Percentiles rank a stretch among this genome's conserved stretches.
Conservation (phyloP, 92 coral and sea anemone species). For the Umimayanthus chanpuru region DNA sequence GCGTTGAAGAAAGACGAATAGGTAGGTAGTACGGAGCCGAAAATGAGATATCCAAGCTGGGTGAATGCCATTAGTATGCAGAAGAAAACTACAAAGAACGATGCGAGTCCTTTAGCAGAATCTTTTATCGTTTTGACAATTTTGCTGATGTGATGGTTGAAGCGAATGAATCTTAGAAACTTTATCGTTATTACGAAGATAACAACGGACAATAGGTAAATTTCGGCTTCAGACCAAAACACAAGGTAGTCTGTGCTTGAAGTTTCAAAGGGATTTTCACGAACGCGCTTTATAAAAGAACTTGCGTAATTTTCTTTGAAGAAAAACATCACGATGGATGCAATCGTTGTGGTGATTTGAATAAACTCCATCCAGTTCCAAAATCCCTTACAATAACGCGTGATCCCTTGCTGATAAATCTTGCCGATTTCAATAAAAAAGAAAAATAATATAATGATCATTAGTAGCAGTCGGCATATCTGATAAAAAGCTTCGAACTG, state of each 20-base stretch:
- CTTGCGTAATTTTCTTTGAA: slow-evolving; percentile 76
- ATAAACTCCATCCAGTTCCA: slow-evolving; percentile 89
- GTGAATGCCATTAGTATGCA: slow-evolving; percentile 72
- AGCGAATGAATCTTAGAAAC: slow-evolving; percentile 72
- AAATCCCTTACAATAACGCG: slow-evolving; percentile 55
- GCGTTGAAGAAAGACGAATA: slow-evolving; percentile 77
- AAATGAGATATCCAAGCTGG: slow-evolving; percentile 77
- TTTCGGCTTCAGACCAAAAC: slow-evolving; percentile 74
- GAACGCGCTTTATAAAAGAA: slow-evolving; percentile 67
- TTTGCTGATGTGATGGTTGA: slow-evolving; percentile 70
- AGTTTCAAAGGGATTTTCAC: slow-evolving; percentile 80
- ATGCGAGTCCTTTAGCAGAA: slow-evolving; percentile 66
- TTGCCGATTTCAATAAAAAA: slow-evolving; percentile 80
- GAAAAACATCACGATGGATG: slow-evolving; percentile 79
- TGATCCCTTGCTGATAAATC: slow-evolving; percentile 64
- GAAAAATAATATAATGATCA: slow-evolving; percentile 70
- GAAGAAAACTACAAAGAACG: slow-evolving; percentile 74
- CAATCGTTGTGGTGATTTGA: slow-evolving; percentile 66
- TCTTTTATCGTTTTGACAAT: slow-evolving; percentile 64
- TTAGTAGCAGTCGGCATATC: slow-evolving; percentile 74
- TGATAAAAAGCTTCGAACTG: slow-evolving; percentile 69
- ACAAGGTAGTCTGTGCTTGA: slow-evolving; percentile 77
- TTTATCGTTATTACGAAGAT: slow-evolving; percentile 80
- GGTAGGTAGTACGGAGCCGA: slow-evolving; percentile 61
- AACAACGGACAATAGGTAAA: slow-evolving; percentile 75